Evolutionary conservation across 2,888 invertebrate genomes (phyloP), one percentile per base, ranked within the genome.

Genomic region (Ophion ellenae): DNA sequence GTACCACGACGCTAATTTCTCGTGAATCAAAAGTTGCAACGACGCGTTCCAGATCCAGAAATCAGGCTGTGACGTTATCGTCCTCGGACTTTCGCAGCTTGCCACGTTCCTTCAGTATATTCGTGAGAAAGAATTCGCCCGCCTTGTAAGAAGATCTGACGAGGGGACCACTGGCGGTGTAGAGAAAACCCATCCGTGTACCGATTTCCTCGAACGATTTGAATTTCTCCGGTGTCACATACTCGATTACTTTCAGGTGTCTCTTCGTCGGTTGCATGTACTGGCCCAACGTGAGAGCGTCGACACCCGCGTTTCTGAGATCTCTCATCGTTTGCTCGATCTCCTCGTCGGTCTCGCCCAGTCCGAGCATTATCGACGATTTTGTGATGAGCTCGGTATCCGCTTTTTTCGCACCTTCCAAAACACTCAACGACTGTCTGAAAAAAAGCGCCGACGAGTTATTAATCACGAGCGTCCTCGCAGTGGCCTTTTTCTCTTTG

Each of bases 201-300:
- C 99, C 99, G 7, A 96, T 94, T 32, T 95, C 94, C 94, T 98
- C 97, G 99, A 99, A 99, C 79, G 96, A 95, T 91, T 97, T 95
- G 93, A 97, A 99, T 94, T 98, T 98, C 86, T 97, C 97, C 0
- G 99, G 99, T 0, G 99, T 99, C 0, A 99, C 98, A 95, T 99
- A 99, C 94, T 99, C 99, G 66, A 97, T 96, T 0, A 99, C 97
- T 95, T 98, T 98, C 40, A 99, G 95, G 94, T 99, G 99, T 10
- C 97, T 96, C 92, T 98, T 99, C 0, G 99, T 99, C 0, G 99
- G 99, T 94, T 99, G 99, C 99, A 99, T 99, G 94, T 99, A 99
- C 92, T 99, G 99, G 0, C 99, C 99, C 6, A 99, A 95, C 0
- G 99, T 99, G 0, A 99, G 94, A 93, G 99, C 99, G 94, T 99